Evolutionary conservation across 53 echinoderm and acorn worm genomes (phyloP), one percentile per base, ranked within the genome.

Genomic region (Patiria pectinifera): DNA sequence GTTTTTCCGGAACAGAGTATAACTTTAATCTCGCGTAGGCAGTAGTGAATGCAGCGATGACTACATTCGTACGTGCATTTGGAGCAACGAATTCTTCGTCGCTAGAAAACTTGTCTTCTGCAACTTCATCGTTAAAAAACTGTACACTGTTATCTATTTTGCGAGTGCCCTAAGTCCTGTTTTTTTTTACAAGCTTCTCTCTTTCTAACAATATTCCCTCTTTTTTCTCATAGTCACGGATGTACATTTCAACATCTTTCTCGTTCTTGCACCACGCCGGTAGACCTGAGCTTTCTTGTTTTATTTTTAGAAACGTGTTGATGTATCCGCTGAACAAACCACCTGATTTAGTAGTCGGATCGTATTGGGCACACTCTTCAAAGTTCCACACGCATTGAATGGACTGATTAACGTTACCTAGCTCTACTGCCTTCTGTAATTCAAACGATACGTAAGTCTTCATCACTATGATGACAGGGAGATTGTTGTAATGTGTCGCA

Each of bases 381-480:
- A 94, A 97, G 47, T 96, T 90, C 96, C 96, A 96, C n/a, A 95
- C 96, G 6, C 80, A 84, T 10, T 96, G 92, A 10, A 93, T 86
- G 7, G 76, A 23, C 14, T 89, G 35, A 0, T 95, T 59, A 0
- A 11, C 71, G 46, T 96, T 94, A 3, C 96, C 96, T 82, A 62
- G 85, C 62, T 86, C 76, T 35, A 92, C 45, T 0, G 94, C 95
- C 47, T 95, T 96, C 47, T 92, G 59, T 4, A 95, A 48, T 70
- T 96, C 94, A 0, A 93, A 48, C 13, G 96, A 82, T 4, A 95
- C 94, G 94, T 94, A 95, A 0, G 95, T 96, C 94, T 12, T 71
- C 62, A 1, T 89, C 88, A 11, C 22, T 58, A 91, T 97, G 94
- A 4, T 0, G 22, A 80, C 79, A 79, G 3, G 46, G 79, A 14